Base-by-base conservation (phyloP, 2,113 vertebrate genomes). In the Dasypus novemcinctus region DNA sequence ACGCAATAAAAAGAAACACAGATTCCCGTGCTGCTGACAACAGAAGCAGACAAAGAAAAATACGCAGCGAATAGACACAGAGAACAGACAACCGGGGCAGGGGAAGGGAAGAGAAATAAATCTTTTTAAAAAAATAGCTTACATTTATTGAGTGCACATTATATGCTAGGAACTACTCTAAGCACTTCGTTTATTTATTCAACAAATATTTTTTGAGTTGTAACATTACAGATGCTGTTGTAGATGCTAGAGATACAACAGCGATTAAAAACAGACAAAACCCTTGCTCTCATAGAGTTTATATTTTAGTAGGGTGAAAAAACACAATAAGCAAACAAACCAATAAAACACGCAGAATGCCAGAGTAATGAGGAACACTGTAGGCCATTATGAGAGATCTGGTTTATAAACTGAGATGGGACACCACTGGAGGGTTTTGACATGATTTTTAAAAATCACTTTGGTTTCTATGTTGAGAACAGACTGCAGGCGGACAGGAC, bases 71-170 rank as follows among this genome's bases (percentile, higher is more conserved):
- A n/a, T n/a, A n/a, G n/a, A n/a, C n/a, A n/a, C n/a, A n/a, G n/a
- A n/a, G n/a, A n/a, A n/a, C n/a, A n/a, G n/a, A n/a, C n/a, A n/a
- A n/a, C n/a, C n/a, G n/a, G n/a, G n/a, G n/a, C n/a, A n/a, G n/a
- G n/a, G n/a, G n/a, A n/a, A n/a, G n/a, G n/a, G n/a, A n/a, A n/a
- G n/a, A n/a, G n/a, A n/a, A n/a, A n/a, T n/a, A n/a, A n/a, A n/a
- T n/a, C n/a, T n/a, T n/a, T n/a, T n/a, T n/a, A 69, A 90, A 92
- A 66, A 38, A 87, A 90, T 33, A 86, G 84, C 68, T 69, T 64
- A 49, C 23, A 64, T n/a, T 33, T 80, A 68, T 4, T 63, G 46
- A 74, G 64, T 29, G 3, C 43, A 85, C 36, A 54, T 43, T 79
- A 80, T 46, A 14, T 89, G 38, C 36, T 64, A 91, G 31, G 59